phyloP scores from a whole-genome alignment of 2,888 invertebrate species.

The Leptinotarsa rubiginosa region DNA sequence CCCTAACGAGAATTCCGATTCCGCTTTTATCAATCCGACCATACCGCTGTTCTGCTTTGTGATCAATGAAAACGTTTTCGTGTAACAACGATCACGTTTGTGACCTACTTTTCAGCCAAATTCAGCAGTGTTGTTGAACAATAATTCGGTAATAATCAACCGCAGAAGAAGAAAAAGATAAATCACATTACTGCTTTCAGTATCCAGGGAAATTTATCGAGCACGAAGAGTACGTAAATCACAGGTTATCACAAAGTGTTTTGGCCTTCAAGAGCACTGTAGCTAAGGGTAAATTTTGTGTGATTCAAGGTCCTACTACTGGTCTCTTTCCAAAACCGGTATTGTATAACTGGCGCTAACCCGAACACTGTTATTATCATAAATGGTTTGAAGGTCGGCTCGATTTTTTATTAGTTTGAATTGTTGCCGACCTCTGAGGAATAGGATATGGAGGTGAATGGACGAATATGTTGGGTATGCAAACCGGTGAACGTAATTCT shows the following conservation, averaged over 20 bases:
- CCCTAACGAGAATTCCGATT: slow-evolving; percentile 26
- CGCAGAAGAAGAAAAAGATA: slow-evolving; percentile 31
- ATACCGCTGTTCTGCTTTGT: slow-evolving; percentile 25
- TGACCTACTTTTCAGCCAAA: slow-evolving; percentile 34
- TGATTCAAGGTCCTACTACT: not conserved
- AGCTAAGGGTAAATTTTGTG: slow-evolving; percentile 6
- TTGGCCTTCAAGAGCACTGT: not conserved
- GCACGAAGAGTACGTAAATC: not conserved
- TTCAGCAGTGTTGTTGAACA: slow-evolving; percentile 27
- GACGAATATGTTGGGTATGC: slow-evolving; percentile 14
- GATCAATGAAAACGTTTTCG: slow-evolving; percentile 28
- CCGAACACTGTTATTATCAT: slow-evolving; percentile 29
- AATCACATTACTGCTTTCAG: slow-evolving; percentile 25
- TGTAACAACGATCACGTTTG: slow-evolving; percentile 31
- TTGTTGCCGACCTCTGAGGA: slow-evolving; percentile 21
- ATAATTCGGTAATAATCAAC: slow-evolving; percentile 36
- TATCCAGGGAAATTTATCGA: not conserved
- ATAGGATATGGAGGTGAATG: slow-evolving; percentile 16
- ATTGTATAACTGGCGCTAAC: slow-evolving; percentile 30
- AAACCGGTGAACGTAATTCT: slow-evolving; percentile 14
- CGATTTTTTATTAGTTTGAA: slow-evolving; percentile 30
- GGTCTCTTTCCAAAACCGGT: not conserved
- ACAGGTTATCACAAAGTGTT: not conserved
- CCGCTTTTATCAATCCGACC: slow-evolving; percentile 21
- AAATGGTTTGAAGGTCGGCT: slow-evolving; percentile 31